Percentiles rank a stretch among this genome's conserved stretches.
Evolutionary conservation across 2,113 vertebrate genomes (phyloP).

Genomic region (Aix galericulata): DNA sequence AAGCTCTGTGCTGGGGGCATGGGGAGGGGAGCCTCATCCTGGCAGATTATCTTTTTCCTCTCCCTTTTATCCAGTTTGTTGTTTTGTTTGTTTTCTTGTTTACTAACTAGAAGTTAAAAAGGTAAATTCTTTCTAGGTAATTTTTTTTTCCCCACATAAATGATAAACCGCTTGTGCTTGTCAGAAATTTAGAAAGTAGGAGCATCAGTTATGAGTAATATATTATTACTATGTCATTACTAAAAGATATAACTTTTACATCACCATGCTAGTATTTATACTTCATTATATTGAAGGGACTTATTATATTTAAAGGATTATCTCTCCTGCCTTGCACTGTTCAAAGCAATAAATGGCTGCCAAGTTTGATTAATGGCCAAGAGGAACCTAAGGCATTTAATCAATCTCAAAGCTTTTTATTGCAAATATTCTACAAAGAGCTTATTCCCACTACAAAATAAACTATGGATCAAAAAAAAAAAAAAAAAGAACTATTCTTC

Average conservation of each 20-base stretch:
- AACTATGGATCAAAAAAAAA: slow-evolving; percentile 6
- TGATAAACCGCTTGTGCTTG: not conserved
- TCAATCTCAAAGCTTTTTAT: slow-evolving; percentile 53
- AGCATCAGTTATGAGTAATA: not conserved
- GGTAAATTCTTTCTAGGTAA: not conserved
- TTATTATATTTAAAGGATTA: slow-evolving; percentile 35
- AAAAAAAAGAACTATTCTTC: not conserved
- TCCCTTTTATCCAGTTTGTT: not conserved
- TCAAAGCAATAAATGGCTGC: slow-evolving; percentile 56
- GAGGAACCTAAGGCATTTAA: slow-evolving; percentile 50
- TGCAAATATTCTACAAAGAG: slow-evolving; percentile 38
- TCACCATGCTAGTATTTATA: not conserved
- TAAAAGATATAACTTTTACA: not conserved
- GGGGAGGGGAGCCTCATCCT: fast-evolving
- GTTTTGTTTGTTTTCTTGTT: not conserved
- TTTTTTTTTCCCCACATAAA: not conserved
- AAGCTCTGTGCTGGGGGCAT: fast-evolving
- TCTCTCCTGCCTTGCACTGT: slow-evolving; percentile 29
- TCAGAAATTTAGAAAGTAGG: not conserved
- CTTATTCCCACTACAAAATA: slow-evolving; percentile 30
- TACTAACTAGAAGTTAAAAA: not conserved
- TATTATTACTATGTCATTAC: not conserved
- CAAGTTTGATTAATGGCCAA: slow-evolving; percentile 61
- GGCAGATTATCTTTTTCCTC: not conserved
- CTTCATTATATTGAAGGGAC: slow-evolving; percentile 1